Evolutionary conservation across 2,888 invertebrate genomes (phyloP), one percentile per base, ranked within the genome.

Genomic region (Drosophila limbata): DNA sequence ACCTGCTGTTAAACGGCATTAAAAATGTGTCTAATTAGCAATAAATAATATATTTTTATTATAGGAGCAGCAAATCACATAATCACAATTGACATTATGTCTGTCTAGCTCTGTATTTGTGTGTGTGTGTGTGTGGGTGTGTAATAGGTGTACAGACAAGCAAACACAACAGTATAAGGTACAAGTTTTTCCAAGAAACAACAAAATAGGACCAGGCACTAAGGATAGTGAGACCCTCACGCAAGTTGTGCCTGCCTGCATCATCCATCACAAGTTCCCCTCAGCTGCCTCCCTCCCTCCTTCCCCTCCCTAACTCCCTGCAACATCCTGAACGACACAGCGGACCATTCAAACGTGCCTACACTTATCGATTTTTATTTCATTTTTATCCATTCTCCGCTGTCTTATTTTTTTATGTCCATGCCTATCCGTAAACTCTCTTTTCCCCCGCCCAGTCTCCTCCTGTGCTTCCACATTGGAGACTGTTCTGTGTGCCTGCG

Each of bases 281-380:
- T 15, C 11, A 21, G 17, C 13, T 35, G 13, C 21, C 10, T 25
- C 13, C 10, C 10, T 2, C n/a, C 11, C 25, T 8, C 19, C 42
- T 13, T 8, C 6, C 40, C 10, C 15, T 4, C 17, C 3, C n/a
- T 40, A n/a, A n/a, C n/a, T n/a, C n/a, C n/a, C n/a, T n/a, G 13
- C 37, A 28, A 28, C 15, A 15, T 39, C 10, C 5, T 21, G 42
- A 31, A 19, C 21, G 31, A 31, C 28, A 39, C 37, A 28, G 28
- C 15, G 48, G 53, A 59, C 62, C 70, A 77, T 78, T 77, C 67
- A 86, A 86, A 89, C 76, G 77, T 90, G 89, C 87, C 82, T 85
- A 82, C 82, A 80, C 82, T 90, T 90, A 89, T 89, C 90, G 89
- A 89, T 89, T 89, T 90, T 90, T 90, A 82, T 90, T 90, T 85